Conservation (phyloP, 2,888 invertebrate genomes). For the Athalia rosae region DNA sequence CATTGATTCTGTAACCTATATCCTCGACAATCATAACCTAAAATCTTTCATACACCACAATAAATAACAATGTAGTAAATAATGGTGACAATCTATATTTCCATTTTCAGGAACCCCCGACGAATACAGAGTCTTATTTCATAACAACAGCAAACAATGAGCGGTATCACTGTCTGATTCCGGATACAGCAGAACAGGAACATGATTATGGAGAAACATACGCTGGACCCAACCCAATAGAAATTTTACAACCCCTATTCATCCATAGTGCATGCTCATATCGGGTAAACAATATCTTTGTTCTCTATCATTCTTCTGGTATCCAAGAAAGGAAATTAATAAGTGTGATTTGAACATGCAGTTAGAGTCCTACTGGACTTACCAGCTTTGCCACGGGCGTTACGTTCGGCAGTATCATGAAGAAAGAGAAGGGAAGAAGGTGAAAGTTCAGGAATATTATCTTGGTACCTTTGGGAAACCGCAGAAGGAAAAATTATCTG, state of each 20-base stretch:
- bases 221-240: constrained; percentile 85
- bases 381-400: constrained; percentile 95
- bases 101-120: constrained; percentile 61
- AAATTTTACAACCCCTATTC: constrained; percentile 86
- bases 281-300: constrained; percentile 72
- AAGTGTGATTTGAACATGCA: constrained; percentile 57
- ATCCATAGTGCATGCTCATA: constrained; percentile 88
- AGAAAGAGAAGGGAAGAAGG: constrained; percentile 90
- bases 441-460: constrained; percentile 89
- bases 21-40: constrained; percentile 20
- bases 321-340: constrained; percentile 6
- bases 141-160: constrained; percentile 88
- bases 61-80: background rate
- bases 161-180: constrained; percentile 88
- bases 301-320: background rate
- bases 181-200: constrained; percentile 78
- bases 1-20: background rate
- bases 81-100: background rate
- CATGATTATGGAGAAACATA: constrained; percentile 78
- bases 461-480: constrained; percentile 86
- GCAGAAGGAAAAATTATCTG: constrained; percentile 78
- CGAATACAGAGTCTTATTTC: constrained; percentile 78
- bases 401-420: constrained; percentile 97
- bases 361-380: constrained; percentile 96
- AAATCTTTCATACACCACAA: background rate